A percentile compares a stretch with the other conserved stretches of the same genome.
Evolutionary conservation across 2,888 invertebrate genomes (phyloP).

Genomic region (Heliconius aoede): DNA sequence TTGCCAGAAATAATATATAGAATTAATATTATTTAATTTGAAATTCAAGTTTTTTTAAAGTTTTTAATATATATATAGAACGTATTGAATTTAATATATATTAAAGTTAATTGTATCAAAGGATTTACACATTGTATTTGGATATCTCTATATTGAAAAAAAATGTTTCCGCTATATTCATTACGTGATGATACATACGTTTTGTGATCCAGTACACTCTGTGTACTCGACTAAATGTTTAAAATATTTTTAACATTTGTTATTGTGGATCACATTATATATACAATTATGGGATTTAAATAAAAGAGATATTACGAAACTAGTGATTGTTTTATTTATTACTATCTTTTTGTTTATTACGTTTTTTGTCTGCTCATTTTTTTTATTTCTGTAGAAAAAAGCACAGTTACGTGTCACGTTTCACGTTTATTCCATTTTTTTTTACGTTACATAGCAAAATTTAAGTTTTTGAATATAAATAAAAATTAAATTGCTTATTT

Average conservation of each 20-base stretch:
- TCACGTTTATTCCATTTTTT: neutral
- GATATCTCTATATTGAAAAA: slow-evolving; percentile 10
- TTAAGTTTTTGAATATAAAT: neutral
- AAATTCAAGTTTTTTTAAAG: slow-evolving; percentile 49
- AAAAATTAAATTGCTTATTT: neutral
- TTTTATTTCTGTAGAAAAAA: too few relatives aligned
- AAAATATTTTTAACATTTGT: slow-evolving; percentile 30
- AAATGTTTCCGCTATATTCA: slow-evolving; percentile 10
- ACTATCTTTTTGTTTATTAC: neutral
- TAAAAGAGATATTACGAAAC: slow-evolving; percentile 54
- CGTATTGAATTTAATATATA: neutral
- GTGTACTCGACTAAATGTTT: slow-evolving; percentile 16
- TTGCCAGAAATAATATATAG: slow-evolving; percentile 16
- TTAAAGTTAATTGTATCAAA: neutral
- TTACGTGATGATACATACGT: slow-evolving; percentile 31
- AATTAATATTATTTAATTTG: slow-evolving; percentile 43
- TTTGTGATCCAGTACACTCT: slow-evolving; percentile 25
- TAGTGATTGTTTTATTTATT: slow-evolving; percentile 18
- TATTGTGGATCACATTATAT: slow-evolving; percentile 42
- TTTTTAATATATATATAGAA: slow-evolving; percentile 15
- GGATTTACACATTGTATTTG: slow-evolving; percentile 9
- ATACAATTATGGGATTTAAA: slow-evolving; percentile 43
- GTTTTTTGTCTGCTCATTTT: neutral
- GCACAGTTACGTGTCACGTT: neutral
- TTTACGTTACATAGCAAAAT: neutral